Base-by-base conservation (phyloP, 2,113 vertebrate species). In the Saiga tatarica region DNA sequence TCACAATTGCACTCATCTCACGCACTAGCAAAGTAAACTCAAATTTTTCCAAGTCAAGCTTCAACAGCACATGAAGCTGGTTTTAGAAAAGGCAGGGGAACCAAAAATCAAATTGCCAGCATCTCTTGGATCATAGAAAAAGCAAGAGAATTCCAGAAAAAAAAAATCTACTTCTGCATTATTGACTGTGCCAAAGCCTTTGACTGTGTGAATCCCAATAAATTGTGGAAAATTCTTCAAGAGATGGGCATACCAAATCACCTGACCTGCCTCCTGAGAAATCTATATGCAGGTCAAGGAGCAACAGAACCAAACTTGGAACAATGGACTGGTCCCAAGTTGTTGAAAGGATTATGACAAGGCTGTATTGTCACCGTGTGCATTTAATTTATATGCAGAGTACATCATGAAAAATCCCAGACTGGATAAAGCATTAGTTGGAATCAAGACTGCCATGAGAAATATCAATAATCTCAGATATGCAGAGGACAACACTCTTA, bases 331-430 rank as follows among this genome's bases (percentile, higher is more conserved):
- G 64, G 17, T 36, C 36, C 17, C 17, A 71, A 67, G 36, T 21
- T 36, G 64, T 21, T 21, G n/a, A 71, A 71, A 71, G 9, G 17
- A 36, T 71, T 71, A 71, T 5, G 5, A 36, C 17, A 71, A 71
- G 8, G 9, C 19, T 71, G 17, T 71, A 71, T 71, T 36, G 1
- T 71, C 64, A 23, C n/a, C 0, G 0, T 36, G 33, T 36, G 64
- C 11, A 36, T 11, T 21, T 71, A 71, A 71, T 21, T 71, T 71
- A 71, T 71, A 36, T 71, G 33, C 64, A 71, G 17, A 71, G 64
- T 71, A 71, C 17, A 71, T 71, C n/a, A 71, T 36, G n/a, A 4
- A 23, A 36, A 71, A 36, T 36, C 17, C n/a, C 64, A 36, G n/a
- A 36, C n/a, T 71, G n/a, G n/a, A 71, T 36, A 5, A 71, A 71